phyloP scores from a whole-genome alignment of 2,888 invertebrate genomes.

The Orchesella flavescens region DNA sequence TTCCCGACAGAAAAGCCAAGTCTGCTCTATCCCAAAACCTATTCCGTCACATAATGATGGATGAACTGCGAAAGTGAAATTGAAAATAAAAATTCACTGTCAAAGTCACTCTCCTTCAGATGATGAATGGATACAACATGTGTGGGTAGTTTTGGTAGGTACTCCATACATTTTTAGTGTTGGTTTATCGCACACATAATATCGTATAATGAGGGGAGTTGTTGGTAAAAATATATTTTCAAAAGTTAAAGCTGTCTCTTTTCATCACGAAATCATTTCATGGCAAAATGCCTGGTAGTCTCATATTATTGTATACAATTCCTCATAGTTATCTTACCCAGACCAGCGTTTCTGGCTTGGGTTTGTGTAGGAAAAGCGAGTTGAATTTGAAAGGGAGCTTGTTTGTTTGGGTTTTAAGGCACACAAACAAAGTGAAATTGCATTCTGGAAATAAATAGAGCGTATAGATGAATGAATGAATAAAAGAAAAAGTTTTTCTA shows the following conservation, averaged over 20 bases:
- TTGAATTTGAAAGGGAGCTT: neutral
- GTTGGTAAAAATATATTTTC: neutral
- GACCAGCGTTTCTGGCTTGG: no score
- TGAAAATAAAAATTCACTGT: constrained; percentile 42
- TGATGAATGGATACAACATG: constrained; percentile 36
- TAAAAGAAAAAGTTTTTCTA: constrained; percentile 11
- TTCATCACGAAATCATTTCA: neutral
- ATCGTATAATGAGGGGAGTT: neutral
- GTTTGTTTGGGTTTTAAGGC: constrained; percentile 20
- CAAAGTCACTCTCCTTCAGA: constrained; percentile 35
- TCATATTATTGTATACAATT: no score
- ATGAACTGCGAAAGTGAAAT: constrained; percentile 27
- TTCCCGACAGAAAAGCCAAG: neutral
- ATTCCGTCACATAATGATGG: constrained; percentile 21
- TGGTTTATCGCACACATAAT: neutral
- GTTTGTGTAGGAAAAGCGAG: no score
- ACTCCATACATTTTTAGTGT: neutral
- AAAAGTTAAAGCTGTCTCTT: neutral
- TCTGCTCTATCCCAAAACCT: neutral
- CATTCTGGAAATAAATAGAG: constrained; percentile 41
- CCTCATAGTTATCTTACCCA: no score
- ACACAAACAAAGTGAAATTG: constrained; percentile 32
- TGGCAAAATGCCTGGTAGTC: no score
- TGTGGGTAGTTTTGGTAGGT: neutral
- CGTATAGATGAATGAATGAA: neutral